phyloP scores from a whole-genome alignment of 1,140 invertebrate genomes.

The Drosophila nannoptera region DNA sequence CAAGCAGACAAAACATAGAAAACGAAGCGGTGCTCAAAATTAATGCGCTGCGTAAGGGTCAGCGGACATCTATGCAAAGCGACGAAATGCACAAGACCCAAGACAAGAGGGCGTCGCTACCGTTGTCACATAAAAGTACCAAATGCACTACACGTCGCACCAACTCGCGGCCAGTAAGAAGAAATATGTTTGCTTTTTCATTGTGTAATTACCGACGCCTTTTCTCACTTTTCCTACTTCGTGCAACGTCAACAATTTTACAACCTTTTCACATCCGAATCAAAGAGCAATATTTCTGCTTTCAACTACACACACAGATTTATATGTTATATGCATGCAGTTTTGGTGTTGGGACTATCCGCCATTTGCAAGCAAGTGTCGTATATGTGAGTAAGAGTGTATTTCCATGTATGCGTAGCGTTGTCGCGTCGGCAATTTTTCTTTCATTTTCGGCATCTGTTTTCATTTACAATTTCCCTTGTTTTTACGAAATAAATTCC shows the following conservation, averaged over 20 bases:
- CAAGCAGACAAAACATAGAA: conserved; percentile 14
- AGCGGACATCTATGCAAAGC: conserved; percentile 34
- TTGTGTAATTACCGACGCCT: conserved; percentile 42
- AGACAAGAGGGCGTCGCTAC: conserved; percentile 71
- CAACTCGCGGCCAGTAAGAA: conserved; percentile 19
- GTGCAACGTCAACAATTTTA: conserved; percentile 74
- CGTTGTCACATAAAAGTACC: conserved; percentile 46
- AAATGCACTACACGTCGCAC: conserved; percentile 49
- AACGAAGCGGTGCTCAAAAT: conserved; percentile 11
- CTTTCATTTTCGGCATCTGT: conserved; percentile 42
- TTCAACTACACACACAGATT: conserved; percentile 21
- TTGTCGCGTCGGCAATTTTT: conserved; percentile 69
- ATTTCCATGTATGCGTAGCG: conserved; percentile 44
- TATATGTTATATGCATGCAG: conserved; percentile 50
- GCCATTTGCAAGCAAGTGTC: conserved; percentile 70
- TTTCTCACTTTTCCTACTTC: conserved; percentile 46
- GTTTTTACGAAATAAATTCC: conserved; percentile 34
- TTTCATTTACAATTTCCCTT: conserved; percentile 13
- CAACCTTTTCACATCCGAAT: conserved; percentile 61
- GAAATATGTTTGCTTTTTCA: conserved; percentile 31
- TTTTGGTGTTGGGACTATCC: conserved; percentile 66
- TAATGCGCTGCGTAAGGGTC: conserved; percentile 8
- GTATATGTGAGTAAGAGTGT: conserved; percentile 43
- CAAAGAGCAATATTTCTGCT: conserved; percentile 44
- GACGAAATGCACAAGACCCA: conserved; percentile 45